phyloP scores from a whole-genome alignment of 2,888 invertebrate genomes.

The Pristionchus exspectatus region DNA sequence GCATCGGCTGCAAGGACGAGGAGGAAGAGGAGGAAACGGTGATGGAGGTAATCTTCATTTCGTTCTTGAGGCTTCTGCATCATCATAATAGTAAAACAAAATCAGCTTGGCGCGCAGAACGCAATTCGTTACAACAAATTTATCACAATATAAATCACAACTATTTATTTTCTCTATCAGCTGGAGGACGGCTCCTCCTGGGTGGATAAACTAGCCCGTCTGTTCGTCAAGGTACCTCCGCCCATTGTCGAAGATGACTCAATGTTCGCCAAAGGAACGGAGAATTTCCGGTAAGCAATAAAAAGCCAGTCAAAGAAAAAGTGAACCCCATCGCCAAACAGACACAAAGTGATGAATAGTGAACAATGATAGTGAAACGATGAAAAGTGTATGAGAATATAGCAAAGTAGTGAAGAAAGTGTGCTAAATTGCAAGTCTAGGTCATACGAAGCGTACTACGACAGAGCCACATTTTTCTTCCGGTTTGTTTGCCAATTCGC shows the following conservation, averaged over 20 bases:
- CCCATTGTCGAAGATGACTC: slow-evolving; percentile 64
- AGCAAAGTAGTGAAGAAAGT: no score
- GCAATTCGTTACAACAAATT: not conserved
- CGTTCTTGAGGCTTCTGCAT: not conserved
- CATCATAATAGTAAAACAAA: not conserved
- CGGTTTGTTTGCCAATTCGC: no score
- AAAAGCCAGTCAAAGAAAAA: not conserved
- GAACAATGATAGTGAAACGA: no score
- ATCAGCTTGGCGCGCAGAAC: not conserved
- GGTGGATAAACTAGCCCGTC: slow-evolving; percentile 76
- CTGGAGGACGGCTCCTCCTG: slow-evolving; percentile 57
- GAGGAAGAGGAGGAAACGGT: slow-evolving; percentile 59
- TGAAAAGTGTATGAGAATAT: no score
- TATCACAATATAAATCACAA: no score
- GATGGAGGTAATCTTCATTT: not conserved
- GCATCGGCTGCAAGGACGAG: slow-evolving; percentile 68
- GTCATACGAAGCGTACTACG: no score
- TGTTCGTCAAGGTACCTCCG: slow-evolving; percentile 77
- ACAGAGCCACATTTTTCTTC: no score
- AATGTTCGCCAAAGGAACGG: slow-evolving; percentile 70
- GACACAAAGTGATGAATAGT: no score
- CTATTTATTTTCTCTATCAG: not conserved
- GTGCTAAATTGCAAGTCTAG: no score
- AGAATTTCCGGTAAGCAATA: slow-evolving; percentile 69
- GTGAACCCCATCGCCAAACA: no score